These are phyloP conservation scores for Mustelus asterias DNA, from an alignment of 2,113 vertebrate species.

Conservation along the genomic window DNA sequence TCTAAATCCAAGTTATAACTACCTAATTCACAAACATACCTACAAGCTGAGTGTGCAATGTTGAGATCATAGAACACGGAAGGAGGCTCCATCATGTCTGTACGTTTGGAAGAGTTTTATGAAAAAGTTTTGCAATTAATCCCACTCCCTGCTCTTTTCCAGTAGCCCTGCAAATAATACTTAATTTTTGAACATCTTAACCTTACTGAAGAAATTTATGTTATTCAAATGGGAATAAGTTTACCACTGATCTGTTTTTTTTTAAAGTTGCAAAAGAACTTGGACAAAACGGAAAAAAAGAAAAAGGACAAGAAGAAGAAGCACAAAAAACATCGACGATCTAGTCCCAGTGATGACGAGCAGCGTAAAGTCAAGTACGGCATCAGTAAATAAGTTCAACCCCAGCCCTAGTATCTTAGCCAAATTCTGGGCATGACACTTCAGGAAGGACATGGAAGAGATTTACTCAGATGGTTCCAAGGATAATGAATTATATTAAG, in stretches of 20 bases:
- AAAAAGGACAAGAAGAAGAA: constrained; percentile 55
- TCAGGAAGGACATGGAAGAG: not conserved
- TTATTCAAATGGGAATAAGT: not conserved
- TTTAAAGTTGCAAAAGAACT: constrained; percentile 77
- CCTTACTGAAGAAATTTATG: not conserved
- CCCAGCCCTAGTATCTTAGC: not conserved
- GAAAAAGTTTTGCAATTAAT: not conserved
- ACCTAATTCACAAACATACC: not conserved
- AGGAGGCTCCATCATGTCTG: not conserved
- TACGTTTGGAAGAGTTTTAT: not conserved
- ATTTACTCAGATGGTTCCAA: not conserved
- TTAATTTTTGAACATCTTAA: not conserved
- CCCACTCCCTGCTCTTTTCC: not conserved
- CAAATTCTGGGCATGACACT: not conserved
- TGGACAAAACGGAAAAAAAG: constrained; percentile 72
- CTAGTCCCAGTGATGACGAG: constrained; percentile 65
- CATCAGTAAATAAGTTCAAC: not conserved
- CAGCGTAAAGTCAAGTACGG: constrained; percentile 46
- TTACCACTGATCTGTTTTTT: not conserved
- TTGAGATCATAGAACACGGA: not conserved
- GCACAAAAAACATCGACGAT: constrained; percentile 67
- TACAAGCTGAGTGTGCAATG: not conserved
- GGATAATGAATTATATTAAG: not conserved
- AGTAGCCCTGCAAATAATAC: not conserved
- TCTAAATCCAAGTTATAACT: no score